A percentile compares a stretch with the other conserved stretches of the same genome.
These are phyloP conservation scores for Oncorhynchus mykiss DNA, from an alignment of 2,113 vertebrate species.

Conservation along the genomic window DNA sequence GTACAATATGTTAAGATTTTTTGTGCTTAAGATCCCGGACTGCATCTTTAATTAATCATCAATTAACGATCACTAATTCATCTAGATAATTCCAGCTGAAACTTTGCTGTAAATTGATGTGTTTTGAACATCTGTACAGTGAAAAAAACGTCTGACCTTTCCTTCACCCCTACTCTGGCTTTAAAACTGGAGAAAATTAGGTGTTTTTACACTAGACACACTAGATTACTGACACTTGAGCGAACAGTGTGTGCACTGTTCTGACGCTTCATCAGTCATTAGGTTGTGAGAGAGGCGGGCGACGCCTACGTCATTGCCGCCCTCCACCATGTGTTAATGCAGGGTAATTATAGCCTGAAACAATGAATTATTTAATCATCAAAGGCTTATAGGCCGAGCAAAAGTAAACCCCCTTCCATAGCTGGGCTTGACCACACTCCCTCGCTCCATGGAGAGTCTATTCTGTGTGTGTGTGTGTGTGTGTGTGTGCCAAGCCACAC, in stretches of 20 bases:
- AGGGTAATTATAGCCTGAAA: background rate
- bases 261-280: constrained; percentile 51
- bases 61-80: no score
- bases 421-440: background rate
- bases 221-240: constrained; percentile 27
- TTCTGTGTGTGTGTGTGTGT: background rate
- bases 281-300: constrained; percentile 28
- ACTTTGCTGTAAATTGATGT: background rate
- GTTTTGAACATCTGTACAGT: constrained; percentile 4
- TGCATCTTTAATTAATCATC: no score
- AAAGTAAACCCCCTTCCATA: constrained; percentile 21
- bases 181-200: constrained; percentile 54
- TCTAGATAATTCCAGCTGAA: background rate
- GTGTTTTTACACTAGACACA: constrained; percentile 55
- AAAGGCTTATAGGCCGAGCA: constrained; percentile 5
- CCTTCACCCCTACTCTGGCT: constrained; percentile 27
- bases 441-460: background rate
- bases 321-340: constrained; percentile 26
- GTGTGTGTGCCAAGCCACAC: no score
- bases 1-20: no score
- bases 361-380: constrained; percentile 31
- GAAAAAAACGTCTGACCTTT: constrained; percentile 14
- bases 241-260: constrained; percentile 36
- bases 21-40: no score
- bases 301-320: constrained; percentile 22